A percentile compares a stretch with the other conserved stretches of the same genome.
These are phyloP conservation scores for Ommatoiulus sabulosus DNA, from an alignment of 2,888 invertebrate genomes.

Conservation along the genomic window DNA sequence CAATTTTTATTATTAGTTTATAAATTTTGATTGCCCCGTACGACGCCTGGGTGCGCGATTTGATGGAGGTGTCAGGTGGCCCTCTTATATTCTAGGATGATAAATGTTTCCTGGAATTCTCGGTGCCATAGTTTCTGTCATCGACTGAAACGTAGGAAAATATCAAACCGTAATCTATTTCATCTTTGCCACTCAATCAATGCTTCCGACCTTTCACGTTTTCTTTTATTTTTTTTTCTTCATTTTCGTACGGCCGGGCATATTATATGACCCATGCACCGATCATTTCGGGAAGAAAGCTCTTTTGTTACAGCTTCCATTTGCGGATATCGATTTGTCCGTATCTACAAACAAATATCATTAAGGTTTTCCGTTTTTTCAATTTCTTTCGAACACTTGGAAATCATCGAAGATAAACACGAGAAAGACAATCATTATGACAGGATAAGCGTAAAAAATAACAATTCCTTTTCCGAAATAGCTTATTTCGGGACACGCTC, in stretches of 20 bases:
- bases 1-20: slow-evolving; percentile 30
- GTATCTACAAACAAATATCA: slow-evolving; percentile 40
- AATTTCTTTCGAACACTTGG: slow-evolving; percentile 40
- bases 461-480: background rate
- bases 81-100: slow-evolving; percentile 6
- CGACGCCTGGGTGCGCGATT: background rate
- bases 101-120: slow-evolving; percentile 4
- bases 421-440: slow-evolving; percentile 20
- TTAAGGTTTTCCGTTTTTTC: slow-evolving; percentile 32
- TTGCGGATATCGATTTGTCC: slow-evolving; percentile 40
- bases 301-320: slow-evolving; percentile 20
- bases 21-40: background rate
- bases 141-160: background rate
- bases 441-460: slow-evolving; percentile 38
- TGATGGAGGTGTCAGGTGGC: background rate
- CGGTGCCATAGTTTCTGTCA: background rate
- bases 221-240: background rate
- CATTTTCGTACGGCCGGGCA: slow-evolving; percentile 14
- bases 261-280: slow-evolving; percentile 34
- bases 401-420: slow-evolving; percentile 32
- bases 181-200: slow-evolving; percentile 43
- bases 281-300: slow-evolving; percentile 27
- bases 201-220: slow-evolving; percentile 30
- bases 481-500: background rate
- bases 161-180: slow-evolving; percentile 14